These are phyloP conservation scores for Ophiothrix spiculata DNA, from an alignment of 35 echinoderm and acorn worm species.

Conservation along the genomic window DNA sequence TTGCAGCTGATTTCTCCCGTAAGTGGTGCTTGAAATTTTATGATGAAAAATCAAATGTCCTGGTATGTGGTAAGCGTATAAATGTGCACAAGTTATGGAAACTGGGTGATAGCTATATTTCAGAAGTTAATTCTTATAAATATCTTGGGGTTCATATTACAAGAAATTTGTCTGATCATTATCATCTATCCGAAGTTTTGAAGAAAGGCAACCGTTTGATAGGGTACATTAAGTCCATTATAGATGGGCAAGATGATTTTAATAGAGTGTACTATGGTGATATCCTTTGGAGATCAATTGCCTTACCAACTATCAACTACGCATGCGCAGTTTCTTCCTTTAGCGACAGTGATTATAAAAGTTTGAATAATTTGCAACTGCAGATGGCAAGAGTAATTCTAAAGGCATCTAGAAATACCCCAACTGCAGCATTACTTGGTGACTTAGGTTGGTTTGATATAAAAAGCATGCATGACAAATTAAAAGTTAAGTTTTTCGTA, in stretches of 20 bases:
- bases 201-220: not conserved
- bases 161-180: not conserved
- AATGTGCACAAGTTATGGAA: not conserved
- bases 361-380: too few species aligned
- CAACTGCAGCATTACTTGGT: too few species aligned
- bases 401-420: too few species aligned
- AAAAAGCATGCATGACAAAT: too few species aligned
- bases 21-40: not conserved
- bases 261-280: conserved; percentile 16
- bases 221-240: not conserved
- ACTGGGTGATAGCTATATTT: not conserved
- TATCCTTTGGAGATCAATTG: not conserved
- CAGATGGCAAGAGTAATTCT: too few species aligned
- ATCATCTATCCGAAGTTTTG: too few species aligned
- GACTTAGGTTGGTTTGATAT: too few species aligned
- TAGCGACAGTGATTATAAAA: too few species aligned
- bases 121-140: not conserved
- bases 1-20: not conserved
- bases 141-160: not conserved
- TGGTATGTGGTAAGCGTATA: not conserved
- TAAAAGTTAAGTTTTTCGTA: too few species aligned
- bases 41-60: not conserved
- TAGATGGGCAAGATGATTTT: not conserved
- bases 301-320: too few species aligned
- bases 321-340: too few species aligned